phyloP scores from a whole-genome alignment of 1,140 invertebrate genomes.

The Eriocheir sinensis region DNA sequence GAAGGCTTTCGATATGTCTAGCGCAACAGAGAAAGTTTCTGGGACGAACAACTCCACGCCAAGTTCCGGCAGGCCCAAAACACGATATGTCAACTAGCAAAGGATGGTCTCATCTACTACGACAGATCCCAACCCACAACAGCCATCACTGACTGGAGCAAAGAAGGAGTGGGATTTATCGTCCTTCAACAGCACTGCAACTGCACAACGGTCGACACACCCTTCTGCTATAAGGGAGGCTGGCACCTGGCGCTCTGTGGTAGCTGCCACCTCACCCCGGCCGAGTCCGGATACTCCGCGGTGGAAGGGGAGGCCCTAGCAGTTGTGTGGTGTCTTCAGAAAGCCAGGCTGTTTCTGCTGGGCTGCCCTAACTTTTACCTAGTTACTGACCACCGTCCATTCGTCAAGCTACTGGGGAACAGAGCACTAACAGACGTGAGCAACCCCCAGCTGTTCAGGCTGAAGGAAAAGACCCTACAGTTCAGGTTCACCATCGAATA shows the following conservation, averaged over 20 bases:
- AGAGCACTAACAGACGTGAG: background rate
- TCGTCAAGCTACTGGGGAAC: constrained; percentile 17
- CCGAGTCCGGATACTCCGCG: too few species aligned
- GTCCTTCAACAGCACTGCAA: constrained; percentile 2
- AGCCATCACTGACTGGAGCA: too few species aligned
- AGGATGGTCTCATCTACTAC: too few species aligned
- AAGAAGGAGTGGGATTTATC: too few species aligned
- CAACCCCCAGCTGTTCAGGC: background rate
- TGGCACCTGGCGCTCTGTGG: too few species aligned
- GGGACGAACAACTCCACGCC: too few species aligned
- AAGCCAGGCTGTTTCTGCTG: constrained; percentile 30
- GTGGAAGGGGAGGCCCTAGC: constrained; percentile 1
- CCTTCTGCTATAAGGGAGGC: background rate
- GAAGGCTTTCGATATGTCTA: too few species aligned
- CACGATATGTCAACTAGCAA: too few species aligned
- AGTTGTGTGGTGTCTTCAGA: background rate
- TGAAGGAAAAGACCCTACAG: background rate
- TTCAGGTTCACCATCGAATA: constrained; percentile 18
- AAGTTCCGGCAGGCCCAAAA: too few species aligned
- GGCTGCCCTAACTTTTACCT: background rate
- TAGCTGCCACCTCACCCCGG: too few species aligned
- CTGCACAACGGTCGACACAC: background rate
- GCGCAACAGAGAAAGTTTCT: too few species aligned
- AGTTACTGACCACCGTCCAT: constrained; percentile 29
- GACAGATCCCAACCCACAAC: too few species aligned